phyloP scores from a whole-genome alignment of 2,888 invertebrate species.

The Chrysodeixis includens region DNA sequence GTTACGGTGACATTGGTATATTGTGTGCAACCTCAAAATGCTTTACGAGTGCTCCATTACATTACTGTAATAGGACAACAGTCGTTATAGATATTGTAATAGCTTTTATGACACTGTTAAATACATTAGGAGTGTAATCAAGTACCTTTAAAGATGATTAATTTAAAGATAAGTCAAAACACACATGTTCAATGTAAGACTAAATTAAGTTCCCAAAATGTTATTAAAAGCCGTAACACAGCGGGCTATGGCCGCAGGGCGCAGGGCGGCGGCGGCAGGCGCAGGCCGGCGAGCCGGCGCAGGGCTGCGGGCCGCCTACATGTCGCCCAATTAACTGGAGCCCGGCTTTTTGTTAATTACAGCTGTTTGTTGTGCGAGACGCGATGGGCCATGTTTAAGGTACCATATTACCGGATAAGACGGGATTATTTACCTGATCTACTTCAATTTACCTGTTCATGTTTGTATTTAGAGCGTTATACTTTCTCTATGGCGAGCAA shows the following conservation, averaged over 20 bases:
- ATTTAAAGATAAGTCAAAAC: slow-evolving; percentile 36
- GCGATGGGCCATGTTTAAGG: slow-evolving; percentile 38
- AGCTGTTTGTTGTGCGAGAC: slow-evolving; percentile 48
- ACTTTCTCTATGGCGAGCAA: not conserved
- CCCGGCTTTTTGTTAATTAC: slow-evolving; percentile 53
- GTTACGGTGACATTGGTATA: not conserved
- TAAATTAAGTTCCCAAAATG: slow-evolving; percentile 53
- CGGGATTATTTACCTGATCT: slow-evolving; percentile 9
- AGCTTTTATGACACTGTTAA: slow-evolving; percentile 7
- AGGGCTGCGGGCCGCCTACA: slow-evolving; percentile 44
- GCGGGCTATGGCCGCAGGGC: slow-evolving; percentile 31
- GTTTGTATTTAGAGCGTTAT: not conserved
- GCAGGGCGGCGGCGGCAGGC: slow-evolving; percentile 2
- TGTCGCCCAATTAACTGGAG: slow-evolving; percentile 52
- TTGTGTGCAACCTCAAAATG: not conserved
- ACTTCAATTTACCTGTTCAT: not conserved
- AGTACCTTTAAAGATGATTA: slow-evolving; percentile 33
- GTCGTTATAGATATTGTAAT: not conserved
- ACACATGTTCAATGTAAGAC: slow-evolving; percentile 45
- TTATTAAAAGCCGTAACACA: slow-evolving; percentile 47
- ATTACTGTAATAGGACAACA: not conserved
- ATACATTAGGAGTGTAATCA: slow-evolving; percentile 19
- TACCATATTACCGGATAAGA: slow-evolving; percentile 40
- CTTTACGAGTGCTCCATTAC: not conserved
- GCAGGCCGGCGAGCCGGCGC: slow-evolving; percentile 15